Evolutionary conservation across 1,140 invertebrate genomes (phyloP).

Genomic region (Paraescarpia echinospica): DNA sequence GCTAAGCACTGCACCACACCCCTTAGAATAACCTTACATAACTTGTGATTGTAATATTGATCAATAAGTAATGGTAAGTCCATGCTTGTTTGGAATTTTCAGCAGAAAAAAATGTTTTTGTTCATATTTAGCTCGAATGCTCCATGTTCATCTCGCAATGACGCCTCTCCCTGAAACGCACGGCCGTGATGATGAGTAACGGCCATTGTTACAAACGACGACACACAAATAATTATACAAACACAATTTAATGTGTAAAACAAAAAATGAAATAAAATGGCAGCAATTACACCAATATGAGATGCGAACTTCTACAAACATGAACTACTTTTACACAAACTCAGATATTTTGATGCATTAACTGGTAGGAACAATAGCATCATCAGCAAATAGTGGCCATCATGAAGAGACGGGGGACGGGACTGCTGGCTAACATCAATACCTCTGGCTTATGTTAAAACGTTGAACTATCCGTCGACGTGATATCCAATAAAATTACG

Average conservation of each 20-base stretch:
- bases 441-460: too few relatives aligned
- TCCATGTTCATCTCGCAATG: not conserved
- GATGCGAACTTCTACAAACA: not conserved
- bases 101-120: too few relatives aligned
- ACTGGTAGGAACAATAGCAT: not conserved
- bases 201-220: not conserved
- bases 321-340: not conserved
- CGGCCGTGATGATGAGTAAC: not conserved
- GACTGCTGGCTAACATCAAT: too few relatives aligned
- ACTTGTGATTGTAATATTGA: too few relatives aligned
- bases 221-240: not conserved
- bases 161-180: not conserved
- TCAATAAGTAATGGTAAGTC: too few relatives aligned
- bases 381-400: not conserved
- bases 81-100: too few relatives aligned
- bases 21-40: too few relatives aligned
- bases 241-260: not conserved
- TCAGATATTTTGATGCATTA: not conserved
- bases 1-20: too few relatives aligned
- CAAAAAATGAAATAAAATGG: not conserved
- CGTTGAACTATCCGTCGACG: too few relatives aligned
- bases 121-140: too few relatives aligned
- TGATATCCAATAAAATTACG: too few relatives aligned
- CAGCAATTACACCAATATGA: not conserved
- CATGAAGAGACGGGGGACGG: not conserved